Conservation (phyloP, 1,140 invertebrate genomes). For the Steinernema feltiae region DNA sequence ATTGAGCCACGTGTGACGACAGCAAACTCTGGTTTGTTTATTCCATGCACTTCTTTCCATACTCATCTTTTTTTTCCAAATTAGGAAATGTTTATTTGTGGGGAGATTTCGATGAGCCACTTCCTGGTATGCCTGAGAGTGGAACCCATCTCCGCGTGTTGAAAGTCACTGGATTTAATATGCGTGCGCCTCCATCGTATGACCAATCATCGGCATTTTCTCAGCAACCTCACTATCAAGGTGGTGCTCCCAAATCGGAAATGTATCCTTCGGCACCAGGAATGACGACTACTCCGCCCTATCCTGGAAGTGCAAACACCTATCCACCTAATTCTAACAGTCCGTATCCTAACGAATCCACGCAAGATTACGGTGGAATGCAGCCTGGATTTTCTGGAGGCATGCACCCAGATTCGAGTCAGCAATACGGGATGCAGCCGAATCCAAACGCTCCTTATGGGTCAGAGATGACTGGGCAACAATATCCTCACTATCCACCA, state of each 20-base stretch:
- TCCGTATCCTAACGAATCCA: not conserved
- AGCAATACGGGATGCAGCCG: not conserved
- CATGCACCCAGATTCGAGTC: not conserved
- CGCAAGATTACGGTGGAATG: not conserved
- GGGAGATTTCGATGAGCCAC: slow-evolving; percentile 56
- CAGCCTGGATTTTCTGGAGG: not conserved
- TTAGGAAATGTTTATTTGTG: slow-evolving; percentile 55
- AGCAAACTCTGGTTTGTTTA: slow-evolving; percentile 52
- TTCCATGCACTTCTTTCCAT: too few relatives aligned
- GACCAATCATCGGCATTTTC: slow-evolving; percentile 17
- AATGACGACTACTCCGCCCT: not conserved
- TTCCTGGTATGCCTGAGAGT: slow-evolving; percentile 54
- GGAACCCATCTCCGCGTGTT: slow-evolving; percentile 55
- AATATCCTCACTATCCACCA: slow-evolving; percentile 38
- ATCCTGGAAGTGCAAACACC: too few relatives aligned
- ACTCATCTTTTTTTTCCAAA: slow-evolving; percentile 16
- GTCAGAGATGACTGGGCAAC: slow-evolving; percentile 20
- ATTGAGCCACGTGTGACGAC: slow-evolving; percentile 56
- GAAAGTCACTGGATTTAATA: slow-evolving; percentile 38
- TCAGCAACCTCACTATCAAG: slow-evolving; percentile 13
- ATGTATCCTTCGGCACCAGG: slow-evolving; percentile 16
- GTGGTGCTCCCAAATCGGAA: not conserved
- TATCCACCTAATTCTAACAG: too few relatives aligned
- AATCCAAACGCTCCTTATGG: slow-evolving; percentile 22
- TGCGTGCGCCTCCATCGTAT: slow-evolving; percentile 24